Evolutionary conservation across 2,113 vertebrate genomes (phyloP).

Genomic region (Salvator merianae): DNA sequence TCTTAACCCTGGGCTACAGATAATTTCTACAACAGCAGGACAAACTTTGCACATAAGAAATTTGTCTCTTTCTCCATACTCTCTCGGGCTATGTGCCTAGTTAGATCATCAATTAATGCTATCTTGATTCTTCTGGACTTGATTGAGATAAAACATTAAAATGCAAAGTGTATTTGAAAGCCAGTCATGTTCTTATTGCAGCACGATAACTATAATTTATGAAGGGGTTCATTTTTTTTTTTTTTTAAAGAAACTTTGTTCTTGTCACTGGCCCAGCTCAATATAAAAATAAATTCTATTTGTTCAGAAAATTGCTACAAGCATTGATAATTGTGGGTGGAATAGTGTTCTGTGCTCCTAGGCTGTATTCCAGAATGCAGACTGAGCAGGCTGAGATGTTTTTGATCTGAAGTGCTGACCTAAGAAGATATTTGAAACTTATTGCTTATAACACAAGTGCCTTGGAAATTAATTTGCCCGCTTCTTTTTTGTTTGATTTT

Average conservation of each 20-base stretch:
- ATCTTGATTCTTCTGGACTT: conserved; percentile 53
- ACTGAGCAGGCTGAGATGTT: fast-evolving
- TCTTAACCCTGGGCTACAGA: too few relatives aligned
- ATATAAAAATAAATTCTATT: background rate
- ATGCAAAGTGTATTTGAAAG: conserved; percentile 63
- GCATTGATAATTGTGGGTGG: background rate
- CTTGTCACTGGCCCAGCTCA: conserved; percentile 45
- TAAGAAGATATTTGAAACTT: conserved; percentile 7
- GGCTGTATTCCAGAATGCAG: background rate
- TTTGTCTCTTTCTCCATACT: conserved; percentile 11
- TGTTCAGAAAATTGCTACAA: background rate
- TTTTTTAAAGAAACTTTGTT: conserved; percentile 62
- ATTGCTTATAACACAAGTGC: fast-evolving
- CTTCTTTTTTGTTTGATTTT: background rate
- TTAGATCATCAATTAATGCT: conserved; percentile 32
- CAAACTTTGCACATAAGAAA: background rate
- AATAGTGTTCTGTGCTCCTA: background rate
- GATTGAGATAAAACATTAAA: conserved; percentile 67
- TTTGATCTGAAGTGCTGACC: background rate
- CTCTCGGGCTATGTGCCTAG: conserved; percentile 54
- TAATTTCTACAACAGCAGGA: background rate
- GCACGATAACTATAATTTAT: conserved; percentile 66
- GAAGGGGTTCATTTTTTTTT: conserved; percentile 24
- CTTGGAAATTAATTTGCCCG: background rate
- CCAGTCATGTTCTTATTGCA: conserved; percentile 26